phyloP scores from a whole-genome alignment of 2,888 invertebrate genomes.

The Zaprionus obscuricornis region DNA sequence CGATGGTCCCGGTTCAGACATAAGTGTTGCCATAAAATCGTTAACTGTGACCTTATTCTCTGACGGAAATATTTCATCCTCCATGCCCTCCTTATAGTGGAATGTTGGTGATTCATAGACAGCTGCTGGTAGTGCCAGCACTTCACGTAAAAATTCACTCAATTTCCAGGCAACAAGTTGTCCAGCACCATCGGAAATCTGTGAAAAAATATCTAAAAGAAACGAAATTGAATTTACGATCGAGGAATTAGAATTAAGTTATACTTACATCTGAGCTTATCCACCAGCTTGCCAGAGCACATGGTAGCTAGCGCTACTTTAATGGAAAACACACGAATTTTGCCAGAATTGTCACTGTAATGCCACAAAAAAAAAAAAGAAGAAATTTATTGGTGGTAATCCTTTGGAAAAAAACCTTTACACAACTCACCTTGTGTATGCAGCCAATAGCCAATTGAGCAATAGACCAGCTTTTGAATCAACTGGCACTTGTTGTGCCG shows the following conservation, averaged over 20 bases:
- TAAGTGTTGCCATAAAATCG: constrained; percentile 97
- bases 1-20: constrained; percentile 98
- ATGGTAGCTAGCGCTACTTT: constrained; percentile 98
- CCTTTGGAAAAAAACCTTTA: background rate
- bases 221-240: no score
- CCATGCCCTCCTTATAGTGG: constrained; percentile 94
- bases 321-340: constrained; percentile 97
- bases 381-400: no score
- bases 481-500: constrained; percentile 96
- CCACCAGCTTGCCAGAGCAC: constrained; percentile 98
- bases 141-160: constrained; percentile 96
- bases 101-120: constrained; percentile 99
- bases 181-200: constrained; percentile 97
- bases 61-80: constrained; percentile 94
- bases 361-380: constrained; percentile 8
- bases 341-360: constrained; percentile 94
- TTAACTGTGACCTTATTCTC: constrained; percentile 97
- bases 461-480: constrained; percentile 95
- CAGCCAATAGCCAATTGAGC: constrained; percentile 96
- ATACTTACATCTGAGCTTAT: constrained; percentile 98
- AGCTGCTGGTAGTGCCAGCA: constrained; percentile 95
- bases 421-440: constrained; percentile 95
- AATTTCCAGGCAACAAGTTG: constrained; percentile 94
- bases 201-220: constrained; percentile 95
- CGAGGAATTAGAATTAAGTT: no score